Percentiles rank a stretch among this genome's conserved stretches.
Evolutionary conservation across 2,888 invertebrate species (phyloP).

Genomic region (Leptinotarsa haldemani): DNA sequence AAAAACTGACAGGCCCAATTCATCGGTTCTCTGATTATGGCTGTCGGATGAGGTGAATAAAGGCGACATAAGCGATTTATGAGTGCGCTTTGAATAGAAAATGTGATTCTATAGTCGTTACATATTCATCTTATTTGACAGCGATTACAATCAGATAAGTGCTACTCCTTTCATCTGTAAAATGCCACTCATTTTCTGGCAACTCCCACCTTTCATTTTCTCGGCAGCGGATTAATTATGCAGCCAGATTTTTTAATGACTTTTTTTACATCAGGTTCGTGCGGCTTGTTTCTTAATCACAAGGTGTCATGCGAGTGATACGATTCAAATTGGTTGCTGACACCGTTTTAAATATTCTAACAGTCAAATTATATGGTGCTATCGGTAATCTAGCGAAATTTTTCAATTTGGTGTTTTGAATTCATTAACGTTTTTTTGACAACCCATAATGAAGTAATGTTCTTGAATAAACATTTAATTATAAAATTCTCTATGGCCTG

Average conservation of each 20-base stretch:
- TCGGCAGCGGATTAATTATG: background rate
- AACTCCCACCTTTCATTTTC: background rate
- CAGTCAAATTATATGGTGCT: constrained; percentile 15
- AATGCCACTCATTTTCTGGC: background rate
- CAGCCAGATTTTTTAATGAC: background rate
- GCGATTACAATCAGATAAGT: too few species aligned
- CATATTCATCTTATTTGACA: too few species aligned
- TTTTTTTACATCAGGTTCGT: background rate
- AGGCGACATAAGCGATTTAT: too few species aligned
- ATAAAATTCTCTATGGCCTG: background rate
- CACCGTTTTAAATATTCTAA: constrained; percentile 15
- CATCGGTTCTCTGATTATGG: too few species aligned
- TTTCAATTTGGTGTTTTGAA: constrained; percentile 24
- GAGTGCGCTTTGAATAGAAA: too few species aligned
- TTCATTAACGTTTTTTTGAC: constrained; percentile 22
- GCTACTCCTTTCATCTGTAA: background rate
- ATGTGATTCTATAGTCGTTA: too few species aligned
- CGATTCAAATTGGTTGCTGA: constrained; percentile 14
- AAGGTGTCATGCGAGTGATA: background rate
- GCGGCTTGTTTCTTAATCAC: background rate
- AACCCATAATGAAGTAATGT: background rate
- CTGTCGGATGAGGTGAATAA: too few species aligned
- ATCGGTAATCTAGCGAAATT: constrained; percentile 16
- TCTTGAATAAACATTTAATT: constrained; percentile 12
- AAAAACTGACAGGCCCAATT: too few species aligned